Evolutionary conservation across 2,888 invertebrate species (phyloP), one percentile per base, ranked within the genome.

Genomic region (Sthenelais limicola): DNA sequence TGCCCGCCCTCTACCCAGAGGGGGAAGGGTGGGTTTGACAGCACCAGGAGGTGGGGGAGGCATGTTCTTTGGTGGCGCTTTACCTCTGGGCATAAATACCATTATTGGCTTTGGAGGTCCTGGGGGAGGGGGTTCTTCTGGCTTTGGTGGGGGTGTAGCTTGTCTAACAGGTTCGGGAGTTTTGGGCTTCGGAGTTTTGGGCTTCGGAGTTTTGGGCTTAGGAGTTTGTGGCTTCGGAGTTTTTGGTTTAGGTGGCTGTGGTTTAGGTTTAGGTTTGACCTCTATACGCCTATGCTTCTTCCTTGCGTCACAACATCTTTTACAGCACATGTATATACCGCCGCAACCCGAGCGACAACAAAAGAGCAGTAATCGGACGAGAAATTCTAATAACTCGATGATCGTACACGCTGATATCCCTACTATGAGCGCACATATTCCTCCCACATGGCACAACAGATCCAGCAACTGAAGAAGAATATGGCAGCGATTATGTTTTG

Each of bases 251-350:
- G 3, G 3, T 52, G 52, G 52, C 7, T 30, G 2, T 12, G 56
- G 56, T 21, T 56, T 28, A 2, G 56, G 56, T 32, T 56, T 56
- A 12, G 54, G 52, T 32, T 56, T 56, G 32, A 56, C 56, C 5
- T 56, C 18, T 18, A 56, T 32, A 2, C 56, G 28, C 18, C 56
- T 18, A 5, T 56, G 56, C 18, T 33, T 32, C 21, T 33, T 28
- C 21, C 30, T 3, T n/a, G 56, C 56, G 32, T 56, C 56, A 21
- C 56, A 33, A 32, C 28, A 28, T 15, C 56, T 32, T 33, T 56
- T 56, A 32, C 56, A 56, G 56, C 56, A 56, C 32, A 15, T 12
- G 3, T 32, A n/a, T 32, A 56, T 12, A n/a, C 30, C 5, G 12
- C 56, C 5, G 1, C n/a, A 9, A 9, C 32, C 30, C 5, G 30